Base-by-base conservation (phyloP, 2,797 vertebrate species). In the Phoebastria nigripes region DNA sequence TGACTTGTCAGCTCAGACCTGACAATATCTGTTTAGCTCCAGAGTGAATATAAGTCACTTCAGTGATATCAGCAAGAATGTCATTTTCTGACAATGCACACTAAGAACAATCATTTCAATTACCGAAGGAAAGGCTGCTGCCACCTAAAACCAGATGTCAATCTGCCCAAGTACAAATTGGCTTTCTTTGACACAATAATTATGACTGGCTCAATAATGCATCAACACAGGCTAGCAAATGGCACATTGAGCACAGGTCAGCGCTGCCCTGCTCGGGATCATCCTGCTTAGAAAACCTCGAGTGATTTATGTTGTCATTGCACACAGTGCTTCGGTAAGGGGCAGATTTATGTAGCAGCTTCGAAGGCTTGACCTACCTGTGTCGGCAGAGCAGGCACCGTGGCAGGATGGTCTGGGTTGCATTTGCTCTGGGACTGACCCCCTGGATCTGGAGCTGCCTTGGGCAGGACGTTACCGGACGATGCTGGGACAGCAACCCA, bases 21-120 rank as follows among this genome's bases (percentile, higher is more conserved):
- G 90, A 95, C 94, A 93, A 47, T 62, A 77, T 72, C 82, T 94
- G 54, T 96, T 94, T 90, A 93, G 87, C 83, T 91, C 65, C 17
- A 21, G 65, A 67, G 65, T 42, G 54, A 91, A 86, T 87, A 62
- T 29, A 67, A 94, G 94, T 81, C 85, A 80, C 91, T 91, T 71
- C 49, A 24, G 69, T 11, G 51, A 24, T 66, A 93, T 74, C 82
- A 90, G 80, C 84, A 56, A 65, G 85, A 79, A 82, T 84, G 89
- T 84, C 82, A 82, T 94, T 93, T 93, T 70, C 79, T 76, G 95
- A 94, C 95, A 94, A 87, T 0, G 49, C 67, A 54, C 69, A 22
- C 69, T 4, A 72, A 84, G 89, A 96, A 95, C 89, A 91, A 93
- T 93, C 84, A 74, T 91, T 96, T 83, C 95, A 94, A 94, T 96